phyloP scores from a whole-genome alignment of 2,888 invertebrate genomes.

The Cephus runcator region DNA sequence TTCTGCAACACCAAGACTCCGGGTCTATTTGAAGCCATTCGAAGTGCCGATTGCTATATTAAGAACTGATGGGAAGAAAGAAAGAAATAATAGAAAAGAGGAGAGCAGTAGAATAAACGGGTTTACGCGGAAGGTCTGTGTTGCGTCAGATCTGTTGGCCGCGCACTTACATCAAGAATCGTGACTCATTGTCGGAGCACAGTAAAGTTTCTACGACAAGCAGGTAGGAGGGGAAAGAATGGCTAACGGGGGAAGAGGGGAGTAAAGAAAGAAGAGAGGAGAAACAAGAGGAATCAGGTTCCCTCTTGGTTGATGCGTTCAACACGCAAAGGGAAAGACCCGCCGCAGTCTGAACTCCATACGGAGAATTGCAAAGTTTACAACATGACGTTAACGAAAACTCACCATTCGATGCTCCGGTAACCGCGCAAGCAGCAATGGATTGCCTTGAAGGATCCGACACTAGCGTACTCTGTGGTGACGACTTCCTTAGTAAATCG shows the following conservation, averaged over 20 bases:
- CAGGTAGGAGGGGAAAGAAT: constrained; percentile 11
- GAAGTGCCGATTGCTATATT: neutral
- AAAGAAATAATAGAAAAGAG: constrained; percentile 10
- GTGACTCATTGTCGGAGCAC: neutral
- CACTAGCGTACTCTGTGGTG: constrained; percentile 75
- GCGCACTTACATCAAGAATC: neutral
- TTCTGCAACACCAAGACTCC: neutral
- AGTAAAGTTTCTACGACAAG: neutral
- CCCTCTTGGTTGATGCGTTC: neutral
- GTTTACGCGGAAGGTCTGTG: neutral
- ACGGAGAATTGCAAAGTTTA: constrained; percentile 26
- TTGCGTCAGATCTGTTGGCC: neutral
- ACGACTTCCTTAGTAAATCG: constrained; percentile 81
- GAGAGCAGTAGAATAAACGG: constrained; percentile 1
- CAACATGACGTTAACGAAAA: constrained; percentile 32
- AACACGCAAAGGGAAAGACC: constrained; percentile 10
- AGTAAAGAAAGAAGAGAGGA: neutral
- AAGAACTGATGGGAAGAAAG: constrained; percentile 2
- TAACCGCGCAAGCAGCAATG: constrained; percentile 83
- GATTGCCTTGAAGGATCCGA: constrained; percentile 78
- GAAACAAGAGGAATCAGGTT: constrained; percentile 1
- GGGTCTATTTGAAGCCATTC: neutral
- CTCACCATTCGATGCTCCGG: constrained; percentile 84
- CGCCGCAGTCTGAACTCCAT: constrained; percentile 20
- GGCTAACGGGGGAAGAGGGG: constrained; percentile 5